Base-by-base conservation (phyloP, 2,797 vertebrate species). In the Pseudomugil tenellus region DNA sequence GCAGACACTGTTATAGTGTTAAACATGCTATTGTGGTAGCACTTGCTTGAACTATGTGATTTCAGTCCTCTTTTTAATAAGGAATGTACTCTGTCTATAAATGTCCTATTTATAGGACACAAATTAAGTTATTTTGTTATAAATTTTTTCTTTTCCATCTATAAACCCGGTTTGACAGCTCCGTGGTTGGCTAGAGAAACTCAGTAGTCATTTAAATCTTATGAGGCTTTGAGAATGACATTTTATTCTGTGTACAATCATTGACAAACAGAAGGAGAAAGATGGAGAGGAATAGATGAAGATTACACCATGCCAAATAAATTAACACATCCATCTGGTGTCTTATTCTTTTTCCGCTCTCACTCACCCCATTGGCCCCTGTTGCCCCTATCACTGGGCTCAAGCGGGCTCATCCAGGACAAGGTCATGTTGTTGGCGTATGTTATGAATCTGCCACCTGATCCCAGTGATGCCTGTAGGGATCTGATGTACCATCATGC, bases 321-420 rank as follows among this genome's bases (percentile, higher is more conserved):
- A 93, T 94, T 93, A 93, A 83, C 89, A 90, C 86, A 75, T 89
- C 94, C 94, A 94, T 95, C 92, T 95, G 94, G 88, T 88, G 86
- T 89, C 84, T 89, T 80, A 86, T 77, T 80, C 79, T 76, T 89
- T 58, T 80, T 79, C 75, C 70, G 63, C 81, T 87, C 83, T 87
- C 71, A 62, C 77, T 83, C 80, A 83, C 74, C 79, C 77, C 59
- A 14, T 67, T 85, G 85, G 82, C 84, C 86, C 68, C 76, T 53
- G 66, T 73, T 85, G 84, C 86, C 84, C 80, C 53, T 52, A 57
- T 84, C 70, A 55, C 77, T 59, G 84, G 77, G 80, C 76, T 68
- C 55, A 66, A 69, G 74, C 49, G 23, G 77, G 59, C 66, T 72
- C 72, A 80, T 79, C 82, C 79, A 83, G 81, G 83, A 89, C 90